Conservation (phyloP, 2,113 vertebrate genomes). For the Fregetta grallaria region DNA sequence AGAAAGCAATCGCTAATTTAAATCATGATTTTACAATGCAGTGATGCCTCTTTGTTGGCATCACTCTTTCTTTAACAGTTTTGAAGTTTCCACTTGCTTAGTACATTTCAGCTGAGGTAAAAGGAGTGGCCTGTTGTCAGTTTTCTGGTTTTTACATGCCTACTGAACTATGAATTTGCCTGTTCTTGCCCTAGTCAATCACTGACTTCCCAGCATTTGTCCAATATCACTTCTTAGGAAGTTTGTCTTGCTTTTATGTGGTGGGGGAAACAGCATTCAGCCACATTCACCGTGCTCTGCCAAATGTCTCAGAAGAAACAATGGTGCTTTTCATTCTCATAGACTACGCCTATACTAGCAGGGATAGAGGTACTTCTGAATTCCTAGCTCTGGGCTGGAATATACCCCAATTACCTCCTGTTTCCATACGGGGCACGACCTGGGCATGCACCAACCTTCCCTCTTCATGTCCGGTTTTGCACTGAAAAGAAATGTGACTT, state of each 20-base stretch:
- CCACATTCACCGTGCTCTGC: not conserved
- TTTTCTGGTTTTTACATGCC: not conserved
- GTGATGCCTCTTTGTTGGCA: not conserved
- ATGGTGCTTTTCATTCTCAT: constrained; percentile 32
- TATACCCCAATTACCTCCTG: not conserved
- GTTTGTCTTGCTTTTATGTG: constrained; percentile 44
- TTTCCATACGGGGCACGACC: not conserved
- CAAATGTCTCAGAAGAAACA: constrained; percentile 38
- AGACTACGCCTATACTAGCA: not conserved
- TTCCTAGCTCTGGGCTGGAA: not conserved
- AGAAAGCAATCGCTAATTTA: not conserved
- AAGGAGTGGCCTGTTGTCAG: not conserved
- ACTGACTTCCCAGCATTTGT: constrained; percentile 14
- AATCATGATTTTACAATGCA: not conserved
- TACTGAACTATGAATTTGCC: not conserved
- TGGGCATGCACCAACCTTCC: not conserved
- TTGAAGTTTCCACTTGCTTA: not conserved
- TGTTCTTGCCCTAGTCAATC: not conserved
- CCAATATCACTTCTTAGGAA: constrained; percentile 40
- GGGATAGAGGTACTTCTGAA: not conserved
- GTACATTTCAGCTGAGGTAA: not conserved
- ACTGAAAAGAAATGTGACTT: not conserved
- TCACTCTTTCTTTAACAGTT: not conserved
- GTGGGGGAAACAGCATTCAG: not conserved
- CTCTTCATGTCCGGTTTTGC: not conserved